Percentiles rank a stretch among this genome's conserved stretches.
These are phyloP conservation scores for Sialis fuliginosa DNA, from an alignment of 2,888 invertebrate species.

Conservation along the genomic window DNA sequence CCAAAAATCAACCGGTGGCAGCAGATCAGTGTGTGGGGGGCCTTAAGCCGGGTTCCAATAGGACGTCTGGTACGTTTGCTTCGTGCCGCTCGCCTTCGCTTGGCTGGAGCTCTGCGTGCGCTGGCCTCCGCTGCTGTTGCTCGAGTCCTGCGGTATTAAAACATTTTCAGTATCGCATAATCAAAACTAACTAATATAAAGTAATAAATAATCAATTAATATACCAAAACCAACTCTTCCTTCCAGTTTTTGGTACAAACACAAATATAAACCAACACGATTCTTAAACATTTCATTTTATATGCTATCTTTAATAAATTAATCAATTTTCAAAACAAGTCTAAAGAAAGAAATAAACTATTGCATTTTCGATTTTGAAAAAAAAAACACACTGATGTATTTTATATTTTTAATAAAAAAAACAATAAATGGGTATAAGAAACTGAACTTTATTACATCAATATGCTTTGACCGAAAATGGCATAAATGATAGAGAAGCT, in stretches of 20 bases:
- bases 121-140: slow-evolving; percentile 29
- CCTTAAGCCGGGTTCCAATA: slow-evolving; percentile 45
- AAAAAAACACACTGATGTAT: neutral
- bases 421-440: neutral
- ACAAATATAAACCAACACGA: too few species aligned
- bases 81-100: slow-evolving; percentile 31
- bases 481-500: slow-evolving; percentile 7
- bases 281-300: too few species aligned
- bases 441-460: neutral
- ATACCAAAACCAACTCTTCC: neutral
- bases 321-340: too few species aligned
- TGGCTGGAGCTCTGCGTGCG: slow-evolving; percentile 33
- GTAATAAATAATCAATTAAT: too few species aligned
- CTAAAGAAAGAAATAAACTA: too few species aligned
- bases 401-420: neutral
- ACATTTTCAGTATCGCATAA: neutral
- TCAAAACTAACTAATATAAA: neutral
- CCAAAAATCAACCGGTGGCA: neutral
- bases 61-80: slow-evolving; percentile 42
- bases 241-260: too few species aligned
- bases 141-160: slow-evolving; percentile 33
- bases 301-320: too few species aligned
- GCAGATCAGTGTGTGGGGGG: neutral
- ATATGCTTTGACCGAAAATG: slow-evolving; percentile 5
- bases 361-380: neutral